Conservation (phyloP, 1,140 invertebrate species). For the Cylas formicarius region DNA sequence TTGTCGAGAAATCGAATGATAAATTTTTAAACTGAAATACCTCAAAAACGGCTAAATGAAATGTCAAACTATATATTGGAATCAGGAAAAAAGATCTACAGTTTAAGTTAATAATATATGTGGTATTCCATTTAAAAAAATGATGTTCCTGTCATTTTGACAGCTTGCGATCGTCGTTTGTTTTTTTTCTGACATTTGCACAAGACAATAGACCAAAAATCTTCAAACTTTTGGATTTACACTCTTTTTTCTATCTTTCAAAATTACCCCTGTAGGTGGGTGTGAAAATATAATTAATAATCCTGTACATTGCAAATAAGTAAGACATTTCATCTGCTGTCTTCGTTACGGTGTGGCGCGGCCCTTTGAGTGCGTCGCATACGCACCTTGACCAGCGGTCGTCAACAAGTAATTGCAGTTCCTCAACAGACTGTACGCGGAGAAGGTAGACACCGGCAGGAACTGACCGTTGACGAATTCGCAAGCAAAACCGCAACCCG, state of each 20-base stretch:
- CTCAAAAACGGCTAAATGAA: too few species aligned
- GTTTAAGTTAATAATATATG: too few species aligned
- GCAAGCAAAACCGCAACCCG: conserved; percentile 11
- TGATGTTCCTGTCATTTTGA: too few species aligned
- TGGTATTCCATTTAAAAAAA: too few species aligned
- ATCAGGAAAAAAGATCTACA: too few species aligned
- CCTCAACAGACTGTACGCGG: conserved; percentile 36
- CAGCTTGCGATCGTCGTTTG: too few species aligned
- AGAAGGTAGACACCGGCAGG: conserved; percentile 33
- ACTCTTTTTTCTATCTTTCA: neutral
- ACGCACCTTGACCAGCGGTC: conserved; percentile 28
- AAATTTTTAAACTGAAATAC: too few species aligned
- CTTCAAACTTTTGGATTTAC: neutral
- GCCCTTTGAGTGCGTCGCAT: conserved; percentile 1
- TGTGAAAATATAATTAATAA: neutral
- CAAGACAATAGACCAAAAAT: conserved; percentile 2
- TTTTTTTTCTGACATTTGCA: too few species aligned
- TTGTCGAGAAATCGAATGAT: too few species aligned
- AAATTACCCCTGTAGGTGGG: neutral
- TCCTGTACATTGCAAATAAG: neutral
- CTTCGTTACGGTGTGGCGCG: too few species aligned
- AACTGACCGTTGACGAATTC: neutral
- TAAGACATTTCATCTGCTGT: neutral
- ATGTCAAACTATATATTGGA: too few species aligned
- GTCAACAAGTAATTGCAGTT: conserved; percentile 39